Base-by-base conservation (phyloP, 1,140 invertebrate genomes). In the Eurosta solidaginis region DNA sequence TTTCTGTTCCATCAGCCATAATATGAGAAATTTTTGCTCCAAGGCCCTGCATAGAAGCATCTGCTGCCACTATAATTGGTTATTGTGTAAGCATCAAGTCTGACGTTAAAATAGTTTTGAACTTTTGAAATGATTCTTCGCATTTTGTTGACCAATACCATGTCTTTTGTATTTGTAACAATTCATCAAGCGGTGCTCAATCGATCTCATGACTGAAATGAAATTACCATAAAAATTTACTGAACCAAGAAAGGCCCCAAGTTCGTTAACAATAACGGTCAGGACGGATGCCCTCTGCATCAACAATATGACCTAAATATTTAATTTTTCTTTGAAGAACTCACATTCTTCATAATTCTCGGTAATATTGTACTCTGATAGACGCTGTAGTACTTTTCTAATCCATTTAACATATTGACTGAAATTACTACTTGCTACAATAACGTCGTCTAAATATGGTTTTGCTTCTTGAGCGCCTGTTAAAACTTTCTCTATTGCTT, bases 1-100 rank as follows among this genome's bases (percentile, higher is more conserved):
- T 27, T 20, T 73, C 63, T 36, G 63, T 29, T 73, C 63, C 63
- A 73, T 73, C 33, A 5, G 63, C 25, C 29, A 73, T n/a, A n/a
- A 14, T 36, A 40, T 73, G 63, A 6, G 68, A 44, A 9, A 91
- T 36, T 1, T 91, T 87, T 3, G 88, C 89, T n/a, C 89, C 88
- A 6, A 90, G 20, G 0, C 88, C 89, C 40, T 82, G 81, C 1
- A 84, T 80, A 22, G 81, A 85, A 29, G 85, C 88, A 81, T 90
- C 89, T 10, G 80, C 84, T 7, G 87, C 80, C 0, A 91, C 83
- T 82, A 89, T 84, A 83, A 90, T 85, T 85, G 90, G 89, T 84
- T 88, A 83, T 82, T 87, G 78, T 22, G 68, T 74, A 4, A n/a
- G n/a, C n/a, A n/a, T n/a, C n/a, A n/a, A n/a, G n/a, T n/a, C n/a